Evolutionary conservation across 2,888 invertebrate species (phyloP).

Genomic region (Oscheius onirici): DNA sequence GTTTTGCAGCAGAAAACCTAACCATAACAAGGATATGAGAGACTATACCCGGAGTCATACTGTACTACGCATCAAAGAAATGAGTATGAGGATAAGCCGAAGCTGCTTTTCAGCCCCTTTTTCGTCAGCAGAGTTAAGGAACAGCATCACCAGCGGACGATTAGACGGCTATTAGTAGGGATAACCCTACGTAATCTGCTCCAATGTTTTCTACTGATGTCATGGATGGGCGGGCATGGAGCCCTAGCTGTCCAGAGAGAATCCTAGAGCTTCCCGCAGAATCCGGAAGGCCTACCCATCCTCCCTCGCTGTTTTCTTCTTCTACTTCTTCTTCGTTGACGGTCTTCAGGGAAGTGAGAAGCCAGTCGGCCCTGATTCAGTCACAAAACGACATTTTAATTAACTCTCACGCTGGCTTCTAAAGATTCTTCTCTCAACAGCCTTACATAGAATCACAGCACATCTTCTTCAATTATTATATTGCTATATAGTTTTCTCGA

Average conservation of each 20-base stretch:
- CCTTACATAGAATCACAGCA: not conserved
- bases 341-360: not conserved
- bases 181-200: constrained; percentile 15
- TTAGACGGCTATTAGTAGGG: not conserved
- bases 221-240: constrained; percentile 20
- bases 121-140: not conserved
- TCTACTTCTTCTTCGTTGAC: constrained; percentile 3
- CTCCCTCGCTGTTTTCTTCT: constrained; percentile 5
- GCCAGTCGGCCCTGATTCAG: not conserved
- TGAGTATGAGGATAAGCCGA: too few species aligned
- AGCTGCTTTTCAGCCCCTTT: not conserved
- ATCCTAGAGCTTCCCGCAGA: not conserved
- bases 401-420: not conserved
- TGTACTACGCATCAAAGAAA: too few species aligned
- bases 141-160: not conserved
- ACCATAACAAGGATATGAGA: too few species aligned
- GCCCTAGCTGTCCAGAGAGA: not conserved
- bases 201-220: constrained; percentile 11
- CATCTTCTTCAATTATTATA: not conserved
- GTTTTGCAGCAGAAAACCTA: too few species aligned
- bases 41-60: too few species aligned
- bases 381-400: not conserved
- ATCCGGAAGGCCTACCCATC: not conserved
- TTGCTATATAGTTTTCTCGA: not conserved
- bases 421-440: not conserved